Conservation (phyloP, 1,140 invertebrate species). For the Myzus persicae region DNA sequence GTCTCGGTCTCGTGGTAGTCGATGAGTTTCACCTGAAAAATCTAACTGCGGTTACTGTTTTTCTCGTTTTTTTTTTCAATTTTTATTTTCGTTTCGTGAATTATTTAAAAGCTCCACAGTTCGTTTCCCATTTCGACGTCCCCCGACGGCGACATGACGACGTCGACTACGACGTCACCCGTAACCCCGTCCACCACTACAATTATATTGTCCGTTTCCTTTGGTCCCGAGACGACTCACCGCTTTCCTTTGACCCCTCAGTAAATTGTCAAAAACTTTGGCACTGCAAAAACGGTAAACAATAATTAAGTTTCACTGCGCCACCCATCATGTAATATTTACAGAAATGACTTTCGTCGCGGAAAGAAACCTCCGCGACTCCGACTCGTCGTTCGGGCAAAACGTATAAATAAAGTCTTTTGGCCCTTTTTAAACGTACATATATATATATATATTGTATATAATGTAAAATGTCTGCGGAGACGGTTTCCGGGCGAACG, state of each 20-base stretch:
- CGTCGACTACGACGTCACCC: background rate
- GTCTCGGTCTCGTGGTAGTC: background rate
- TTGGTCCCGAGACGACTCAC: background rate
- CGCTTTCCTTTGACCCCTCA: background rate
- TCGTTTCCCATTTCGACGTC: background rate
- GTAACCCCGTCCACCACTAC: background rate
- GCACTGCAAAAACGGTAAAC: background rate
- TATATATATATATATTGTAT: no score
- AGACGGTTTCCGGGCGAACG: background rate
- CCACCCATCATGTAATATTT: background rate
- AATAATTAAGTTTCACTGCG: background rate
- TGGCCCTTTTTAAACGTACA: background rate
- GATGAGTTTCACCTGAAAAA: background rate
- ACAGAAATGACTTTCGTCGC: background rate
- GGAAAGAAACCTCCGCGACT: background rate
- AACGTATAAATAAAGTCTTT: conserved; percentile 19
- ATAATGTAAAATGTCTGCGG: background rate
- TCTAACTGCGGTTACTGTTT: background rate
- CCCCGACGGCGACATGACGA: background rate
- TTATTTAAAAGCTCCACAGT: background rate
- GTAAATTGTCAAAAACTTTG: conserved; percentile 11
- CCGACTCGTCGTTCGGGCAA: background rate
- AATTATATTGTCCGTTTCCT: conserved; percentile 12
- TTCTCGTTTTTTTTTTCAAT: background rate
- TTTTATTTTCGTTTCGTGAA: background rate